Evolutionary conservation across 2,888 invertebrate species (phyloP).

Genomic region (Ormyrus nitidulus): DNA sequence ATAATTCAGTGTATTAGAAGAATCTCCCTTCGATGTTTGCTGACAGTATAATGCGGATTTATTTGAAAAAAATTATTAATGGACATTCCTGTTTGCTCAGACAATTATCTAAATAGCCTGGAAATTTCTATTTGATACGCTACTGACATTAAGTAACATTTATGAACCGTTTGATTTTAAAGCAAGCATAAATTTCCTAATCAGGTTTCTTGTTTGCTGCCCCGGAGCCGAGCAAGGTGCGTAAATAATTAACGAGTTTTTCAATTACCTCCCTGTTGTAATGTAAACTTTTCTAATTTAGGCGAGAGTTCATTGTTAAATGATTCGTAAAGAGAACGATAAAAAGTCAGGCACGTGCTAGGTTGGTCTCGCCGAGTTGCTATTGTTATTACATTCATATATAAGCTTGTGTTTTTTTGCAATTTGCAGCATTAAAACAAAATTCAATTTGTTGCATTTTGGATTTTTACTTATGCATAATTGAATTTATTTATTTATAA

Average conservation of each 20-base stretch:
- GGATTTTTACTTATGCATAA: too few species aligned
- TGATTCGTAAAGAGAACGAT: too few species aligned
- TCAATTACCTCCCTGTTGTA: background rate
- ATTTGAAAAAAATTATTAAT: background rate
- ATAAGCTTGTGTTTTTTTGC: too few species aligned
- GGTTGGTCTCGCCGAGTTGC: background rate
- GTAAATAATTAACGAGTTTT: too few species aligned
- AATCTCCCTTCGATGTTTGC: too few species aligned
- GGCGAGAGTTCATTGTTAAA: too few species aligned
- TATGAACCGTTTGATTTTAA: background rate
- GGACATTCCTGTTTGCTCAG: background rate
- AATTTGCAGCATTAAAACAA: too few species aligned
- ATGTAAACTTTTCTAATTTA: background rate
- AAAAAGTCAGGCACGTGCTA: slow-evolving; percentile 20
- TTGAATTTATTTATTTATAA: too few species aligned
- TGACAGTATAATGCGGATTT: too few species aligned
- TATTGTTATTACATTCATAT: background rate
- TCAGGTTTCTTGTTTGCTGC: background rate
- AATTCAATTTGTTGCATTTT: too few species aligned
- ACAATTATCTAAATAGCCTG: background rate
- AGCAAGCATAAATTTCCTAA: background rate
- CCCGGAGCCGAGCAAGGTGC: background rate
- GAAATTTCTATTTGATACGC: background rate
- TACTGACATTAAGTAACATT: slow-evolving; percentile 5
- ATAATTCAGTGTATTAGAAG: too few species aligned